Evolutionary conservation across 2,797 vertebrate species (phyloP).

Genomic region (Mus spretus): DNA sequence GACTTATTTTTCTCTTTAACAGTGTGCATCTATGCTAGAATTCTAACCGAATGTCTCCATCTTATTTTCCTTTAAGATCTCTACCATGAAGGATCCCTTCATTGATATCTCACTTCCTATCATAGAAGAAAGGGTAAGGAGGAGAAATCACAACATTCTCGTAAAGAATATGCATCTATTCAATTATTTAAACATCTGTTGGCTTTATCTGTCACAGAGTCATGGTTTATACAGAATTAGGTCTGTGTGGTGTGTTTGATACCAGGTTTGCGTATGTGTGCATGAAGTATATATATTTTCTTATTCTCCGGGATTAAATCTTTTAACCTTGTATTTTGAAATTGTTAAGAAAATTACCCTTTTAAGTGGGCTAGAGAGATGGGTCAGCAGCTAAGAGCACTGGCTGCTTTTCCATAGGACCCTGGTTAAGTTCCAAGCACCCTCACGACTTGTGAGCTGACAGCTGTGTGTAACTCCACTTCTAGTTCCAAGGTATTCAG

Average conservation of each 20-base stretch:
- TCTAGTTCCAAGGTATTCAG: background rate
- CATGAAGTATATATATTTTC: background rate
- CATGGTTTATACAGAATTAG: background rate
- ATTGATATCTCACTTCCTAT: constrained; percentile 99
- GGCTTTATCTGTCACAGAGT: background rate
- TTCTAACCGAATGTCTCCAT: constrained; percentile 77
- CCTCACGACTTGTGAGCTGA: background rate
- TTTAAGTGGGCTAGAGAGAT: background rate
- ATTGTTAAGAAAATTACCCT: constrained; percentile 47
- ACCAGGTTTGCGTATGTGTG: background rate
- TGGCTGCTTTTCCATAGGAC: background rate
- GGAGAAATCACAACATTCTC: constrained; percentile 33
- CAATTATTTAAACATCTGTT: constrained; percentile 27
- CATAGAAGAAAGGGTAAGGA: constrained; percentile 98
- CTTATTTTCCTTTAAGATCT: constrained; percentile 92
- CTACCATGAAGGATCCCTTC: constrained; percentile 97
- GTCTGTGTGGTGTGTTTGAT: background rate
- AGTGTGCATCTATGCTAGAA: constrained; percentile 49
- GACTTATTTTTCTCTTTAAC: constrained; percentile 53
- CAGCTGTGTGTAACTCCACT: background rate
- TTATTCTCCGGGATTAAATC: constrained; percentile 49
- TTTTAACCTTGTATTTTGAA: constrained; percentile 66
- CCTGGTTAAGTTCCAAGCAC: background rate
- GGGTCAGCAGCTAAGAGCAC: background rate
- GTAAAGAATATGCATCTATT: constrained; percentile 22